Evolutionary conservation across 2,797 vertebrate species (phyloP).

Genomic region (Acipenser transmontanus): DNA sequence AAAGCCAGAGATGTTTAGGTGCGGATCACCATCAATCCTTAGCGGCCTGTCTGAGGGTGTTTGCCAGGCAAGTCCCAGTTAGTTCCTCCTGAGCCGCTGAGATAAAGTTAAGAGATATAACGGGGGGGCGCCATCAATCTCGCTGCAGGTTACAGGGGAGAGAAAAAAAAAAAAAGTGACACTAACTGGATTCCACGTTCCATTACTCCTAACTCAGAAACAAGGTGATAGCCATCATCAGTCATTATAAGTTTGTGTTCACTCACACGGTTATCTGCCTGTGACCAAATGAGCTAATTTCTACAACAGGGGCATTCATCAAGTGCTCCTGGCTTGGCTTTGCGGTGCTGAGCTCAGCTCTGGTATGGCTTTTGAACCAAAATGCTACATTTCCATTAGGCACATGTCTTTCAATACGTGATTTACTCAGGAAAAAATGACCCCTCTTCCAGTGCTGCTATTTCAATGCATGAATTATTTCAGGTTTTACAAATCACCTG

Average conservation of each 20-base stretch:
- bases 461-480: too few relatives aligned
- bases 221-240: slow-evolving; percentile 51
- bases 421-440: too few relatives aligned
- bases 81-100: slow-evolving; percentile 37
- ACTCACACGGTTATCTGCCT: slow-evolving; percentile 27
- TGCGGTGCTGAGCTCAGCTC: too few relatives aligned
- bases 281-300: slow-evolving; percentile 26
- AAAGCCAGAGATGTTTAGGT: slow-evolving; percentile 13
- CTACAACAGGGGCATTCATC: slow-evolving; percentile 42
- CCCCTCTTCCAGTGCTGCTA: neutral
- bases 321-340: slow-evolving; percentile 9
- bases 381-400: slow-evolving; percentile 8
- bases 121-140: neutral
- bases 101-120: slow-evolving; percentile 38
- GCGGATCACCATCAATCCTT: slow-evolving; percentile 43
- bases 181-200: slow-evolving; percentile 37
- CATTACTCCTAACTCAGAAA: slow-evolving; percentile 41
- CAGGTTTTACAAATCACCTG: too few relatives aligned
- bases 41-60: slow-evolving; percentile 43
- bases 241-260: slow-evolving; percentile 39
- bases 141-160: too few relatives aligned
- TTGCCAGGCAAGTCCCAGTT: slow-evolving; percentile 44
- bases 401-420: neutral
- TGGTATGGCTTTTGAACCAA: too few relatives aligned
- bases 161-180: slow-evolving; percentile 35